Percentiles rank a stretch among this genome's conserved stretches.
phyloP scores from a whole-genome alignment of 2,888 invertebrate species.

The Drosophila parthenogenetica region DNA sequence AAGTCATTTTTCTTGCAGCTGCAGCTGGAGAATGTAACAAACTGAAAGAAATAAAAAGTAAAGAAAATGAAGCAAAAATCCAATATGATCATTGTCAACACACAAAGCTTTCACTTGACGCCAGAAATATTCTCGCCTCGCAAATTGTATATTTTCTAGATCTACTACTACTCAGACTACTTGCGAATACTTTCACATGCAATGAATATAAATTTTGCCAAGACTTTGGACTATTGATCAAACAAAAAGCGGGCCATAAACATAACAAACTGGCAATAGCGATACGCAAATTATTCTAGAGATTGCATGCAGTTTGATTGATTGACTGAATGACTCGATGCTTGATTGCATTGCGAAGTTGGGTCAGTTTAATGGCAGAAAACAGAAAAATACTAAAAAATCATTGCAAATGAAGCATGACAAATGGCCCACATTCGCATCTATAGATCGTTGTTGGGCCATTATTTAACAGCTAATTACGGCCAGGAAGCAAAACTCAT shows the following conservation, averaged over 20 bases:
- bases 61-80: conserved; percentile 18
- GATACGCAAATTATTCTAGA: conserved; percentile 28
- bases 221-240: conserved; percentile 57
- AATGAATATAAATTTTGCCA: conserved; percentile 44
- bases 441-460: conserved; percentile 37
- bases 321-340: conserved; percentile 39
- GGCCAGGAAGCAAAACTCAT: conserved; percentile 69
- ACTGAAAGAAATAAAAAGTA: background rate
- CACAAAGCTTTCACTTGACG: conserved; percentile 65
- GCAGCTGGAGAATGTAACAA: conserved; percentile 26
- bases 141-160: background rate
- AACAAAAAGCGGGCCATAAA: conserved; percentile 47
- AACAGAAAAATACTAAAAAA: background rate
- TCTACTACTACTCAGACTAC: conserved; percentile 16
- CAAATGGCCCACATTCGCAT: conserved; percentile 73
- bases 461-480: conserved; percentile 76
- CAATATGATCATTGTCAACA: conserved; percentile 52
- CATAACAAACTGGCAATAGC: conserved; percentile 23
- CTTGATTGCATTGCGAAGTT: conserved; percentile 56
- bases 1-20: conserved; percentile 51
- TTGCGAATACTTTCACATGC: conserved; percentile 70
- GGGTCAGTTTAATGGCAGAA: conserved; percentile 60
- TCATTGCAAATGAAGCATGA: conserved; percentile 72
- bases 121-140: conserved; percentile 61
- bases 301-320: conserved; percentile 63